Evolutionary conservation across 2,888 invertebrate species (phyloP), one percentile per base, ranked within the genome.

Genomic region (Eupithecia dodoneata): DNA sequence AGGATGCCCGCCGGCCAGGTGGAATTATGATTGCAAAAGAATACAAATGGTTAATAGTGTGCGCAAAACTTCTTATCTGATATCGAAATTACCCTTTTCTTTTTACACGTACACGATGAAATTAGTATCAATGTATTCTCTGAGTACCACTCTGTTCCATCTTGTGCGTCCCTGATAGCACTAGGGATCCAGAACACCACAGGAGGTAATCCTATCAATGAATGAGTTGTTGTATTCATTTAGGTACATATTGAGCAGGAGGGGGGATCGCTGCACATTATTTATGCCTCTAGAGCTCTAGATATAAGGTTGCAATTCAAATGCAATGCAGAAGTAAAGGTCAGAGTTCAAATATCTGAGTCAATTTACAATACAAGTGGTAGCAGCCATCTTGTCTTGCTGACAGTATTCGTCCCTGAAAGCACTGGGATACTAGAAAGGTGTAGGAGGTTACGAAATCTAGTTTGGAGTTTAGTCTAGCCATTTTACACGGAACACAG

Each of bases 161-260:
- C 55, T 66, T 45, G 45, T 70, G 70, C 18, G 74, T 69, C 69
- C 76, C 70, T 73, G 76, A 76, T 44, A 71, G 44, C 30, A 76
- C 76, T 65, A 71, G 76, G 73, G n/a, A 3, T 30, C 52, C 49
- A 76, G 52, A 72, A 71, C 44, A 15, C 3, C 13, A 65, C 44
- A 76, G 73, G 52, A 65, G 73, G 73, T 73, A 44, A 30, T 4
- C 10, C 18, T 65, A 65, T 49, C 70, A 47, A 73, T 30, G 72
- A 65, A 72, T 63, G 45, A 63, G 47, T 18, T 18, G 72, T 44
- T 6, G 30, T 45, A 63, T 45, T 13, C 10, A 55, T 55, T 7
- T 55, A 10, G 30, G 52, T 67, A 42, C 66, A 0, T 65, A 65
- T 41, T 65, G 65, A 30, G 13, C 66, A 12, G 66, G 66, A 66